Conservation (phyloP, 2,888 invertebrate genomes). For the Coelinius sp. region DNA sequence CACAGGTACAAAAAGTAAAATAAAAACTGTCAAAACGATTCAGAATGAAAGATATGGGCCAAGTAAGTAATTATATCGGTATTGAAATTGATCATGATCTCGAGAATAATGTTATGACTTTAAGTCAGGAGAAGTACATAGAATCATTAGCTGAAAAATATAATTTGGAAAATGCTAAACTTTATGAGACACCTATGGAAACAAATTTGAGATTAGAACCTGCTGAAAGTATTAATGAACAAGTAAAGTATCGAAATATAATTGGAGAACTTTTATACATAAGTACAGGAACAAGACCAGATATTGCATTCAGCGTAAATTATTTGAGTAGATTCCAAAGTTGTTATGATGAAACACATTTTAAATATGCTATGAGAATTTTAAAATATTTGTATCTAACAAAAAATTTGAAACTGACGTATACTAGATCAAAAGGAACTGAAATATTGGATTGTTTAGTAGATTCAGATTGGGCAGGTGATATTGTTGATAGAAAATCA, state of each 20-base stretch:
- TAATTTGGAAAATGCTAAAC: slow-evolving; percentile 1
- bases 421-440: background rate
- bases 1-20: background rate
- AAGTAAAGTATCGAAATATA: slow-evolving; percentile 14
- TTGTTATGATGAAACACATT: slow-evolving; percentile 8
- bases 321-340: slow-evolving; percentile 20
- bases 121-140: background rate
- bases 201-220: slow-evolving; percentile 11
- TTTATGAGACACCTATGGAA: too few relatives aligned
- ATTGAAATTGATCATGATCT: background rate
- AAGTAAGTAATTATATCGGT: background rate
- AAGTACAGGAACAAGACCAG: slow-evolving; percentile 21
- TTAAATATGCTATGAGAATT: slow-evolving; percentile 5
- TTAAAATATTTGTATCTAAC: slow-evolving; percentile 1
- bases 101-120: background rate
- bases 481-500: background rate
- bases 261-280: slow-evolving; percentile 22
- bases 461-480: slow-evolving; percentile 6
- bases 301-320: slow-evolving; percentile 21
- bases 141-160: background rate
- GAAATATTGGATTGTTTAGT: slow-evolving; percentile 2
- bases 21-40: background rate
- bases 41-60: background rate
- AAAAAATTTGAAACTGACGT: background rate
- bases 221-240: background rate